A percentile compares a stretch with the other conserved stretches of the same genome.
Evolutionary conservation across 2,797 vertebrate genomes (phyloP).

Genomic region (Psittacula echo): DNA sequence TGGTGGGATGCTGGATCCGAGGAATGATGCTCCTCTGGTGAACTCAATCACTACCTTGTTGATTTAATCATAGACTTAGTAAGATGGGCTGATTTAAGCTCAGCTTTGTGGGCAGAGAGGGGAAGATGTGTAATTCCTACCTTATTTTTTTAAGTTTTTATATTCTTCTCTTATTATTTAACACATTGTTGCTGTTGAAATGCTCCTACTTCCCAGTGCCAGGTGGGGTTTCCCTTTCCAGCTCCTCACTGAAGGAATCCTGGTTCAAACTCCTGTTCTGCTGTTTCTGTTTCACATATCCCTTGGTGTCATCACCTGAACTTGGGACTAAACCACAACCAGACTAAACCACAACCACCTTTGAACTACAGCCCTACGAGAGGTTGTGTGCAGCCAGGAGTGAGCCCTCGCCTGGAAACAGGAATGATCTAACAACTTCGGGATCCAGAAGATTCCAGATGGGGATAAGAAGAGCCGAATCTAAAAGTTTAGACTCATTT

Average conservation of each 20-base stretch:
- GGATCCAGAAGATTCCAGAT: too few species aligned
- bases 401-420: accelerated
- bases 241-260: not conserved
- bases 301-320: accelerated
- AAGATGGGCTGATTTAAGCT: accelerated
- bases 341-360: not conserved
- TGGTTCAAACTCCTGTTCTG: not conserved
- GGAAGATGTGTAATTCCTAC: accelerated
- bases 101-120: not conserved
- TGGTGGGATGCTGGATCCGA: accelerated
- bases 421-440: accelerated
- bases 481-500: accelerated
- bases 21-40: not conserved
- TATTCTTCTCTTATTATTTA: accelerated
- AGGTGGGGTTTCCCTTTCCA: not conserved
- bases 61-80: not conserved
- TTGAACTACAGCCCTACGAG: accelerated
- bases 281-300: not conserved
- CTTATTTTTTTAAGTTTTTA: not conserved
- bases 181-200: not conserved
- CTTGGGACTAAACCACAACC: not conserved
- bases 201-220: not conserved
- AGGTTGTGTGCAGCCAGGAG: accelerated
- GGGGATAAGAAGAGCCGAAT: accelerated
- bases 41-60: accelerated